A percentile compares a stretch with the other conserved stretches of the same genome.
Evolutionary conservation across 2,797 vertebrate species (phyloP).

Genomic region (Clarias fuscus): DNA sequence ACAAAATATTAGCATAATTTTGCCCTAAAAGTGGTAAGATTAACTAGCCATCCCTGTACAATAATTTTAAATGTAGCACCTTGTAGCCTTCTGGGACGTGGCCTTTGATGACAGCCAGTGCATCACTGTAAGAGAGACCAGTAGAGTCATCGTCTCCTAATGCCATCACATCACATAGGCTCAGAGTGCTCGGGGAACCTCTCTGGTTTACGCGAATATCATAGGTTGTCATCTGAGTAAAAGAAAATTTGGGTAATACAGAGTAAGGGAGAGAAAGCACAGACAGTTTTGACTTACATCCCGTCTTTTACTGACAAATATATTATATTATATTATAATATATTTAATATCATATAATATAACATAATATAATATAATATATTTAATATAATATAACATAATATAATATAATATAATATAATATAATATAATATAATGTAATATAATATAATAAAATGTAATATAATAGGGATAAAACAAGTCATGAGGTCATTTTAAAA

Average conservation of each 20-base stretch:
- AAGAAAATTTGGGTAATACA: neutral
- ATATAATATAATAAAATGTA: too few relatives aligned
- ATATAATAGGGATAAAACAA: too few relatives aligned
- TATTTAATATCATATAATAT: too few relatives aligned
- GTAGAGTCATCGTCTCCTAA: neutral
- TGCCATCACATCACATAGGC: slow-evolving; percentile 22
- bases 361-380: too few relatives aligned
- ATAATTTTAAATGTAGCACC: slow-evolving; percentile 11
- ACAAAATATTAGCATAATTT: neutral
- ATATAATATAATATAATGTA: too few relatives aligned
- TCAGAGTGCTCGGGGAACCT: neutral
- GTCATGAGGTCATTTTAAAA: too few relatives aligned
- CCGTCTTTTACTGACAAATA: too few relatives aligned
- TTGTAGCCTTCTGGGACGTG: slow-evolving; percentile 51
- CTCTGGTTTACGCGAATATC: neutral
- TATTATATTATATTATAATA: too few relatives aligned
- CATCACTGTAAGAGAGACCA: slow-evolving; percentile 37
- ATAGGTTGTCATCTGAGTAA: slow-evolving; percentile 16
- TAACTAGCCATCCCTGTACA: neutral
- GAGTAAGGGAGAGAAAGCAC: neutral
- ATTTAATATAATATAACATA: too few relatives aligned
- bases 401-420: too few relatives aligned
- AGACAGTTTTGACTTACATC: too few relatives aligned
- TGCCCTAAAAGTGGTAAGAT: neutral
- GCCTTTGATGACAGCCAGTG: slow-evolving; percentile 44